Evolutionary conservation across 2,113 vertebrate species (phyloP), one percentile per base, ranked within the genome.

Genomic region (Xerus inauris): DNA sequence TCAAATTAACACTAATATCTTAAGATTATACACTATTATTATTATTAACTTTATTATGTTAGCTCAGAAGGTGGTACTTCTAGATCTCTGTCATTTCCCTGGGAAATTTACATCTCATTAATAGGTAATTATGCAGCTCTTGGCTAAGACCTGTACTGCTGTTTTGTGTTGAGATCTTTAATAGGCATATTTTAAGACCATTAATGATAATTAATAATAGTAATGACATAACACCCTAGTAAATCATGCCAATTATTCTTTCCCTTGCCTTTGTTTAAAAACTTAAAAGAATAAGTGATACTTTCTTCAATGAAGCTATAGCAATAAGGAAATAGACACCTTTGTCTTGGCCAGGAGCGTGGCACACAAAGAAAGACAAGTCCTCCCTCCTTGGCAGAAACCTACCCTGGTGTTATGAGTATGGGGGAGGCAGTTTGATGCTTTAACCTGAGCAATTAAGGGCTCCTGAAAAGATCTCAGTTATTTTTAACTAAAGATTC

Each of bases 51-150:
- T 98, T 98, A 98, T 96, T 97, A 96, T 95, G 85, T 96, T 97
- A 96, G 97, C 97, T 97, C 96, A 97, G 97, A 97, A 97, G 97
- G 96, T 97, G 97, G 95, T 96, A 87, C 94, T 91, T 97, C 83
- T 93, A 89, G 94, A 97, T 98, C 95, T 65, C 97, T 98, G 97
- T 97, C 96, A 97, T 97, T 97, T 98, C 97, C 94, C 96, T 97
- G 72, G 87, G 94, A 97, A 98, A 98, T 97, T 98, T 97, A 62
- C 97, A 98, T 98, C 96, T 98, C 96, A 97, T 98, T 98, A 98
- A 97, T 97, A 97, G 95, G 87, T 91, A 97, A 98, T 98, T 97
- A 94, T 73, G 89, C 95, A 81, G 75, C 84, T 97, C 96, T 96
- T 97, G 95, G 97, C 96, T 92, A 96, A 97, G 94, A 97, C 95